Evolutionary conservation across 2,888 invertebrate genomes (phyloP).

Genomic region (Andrena marginata): DNA sequence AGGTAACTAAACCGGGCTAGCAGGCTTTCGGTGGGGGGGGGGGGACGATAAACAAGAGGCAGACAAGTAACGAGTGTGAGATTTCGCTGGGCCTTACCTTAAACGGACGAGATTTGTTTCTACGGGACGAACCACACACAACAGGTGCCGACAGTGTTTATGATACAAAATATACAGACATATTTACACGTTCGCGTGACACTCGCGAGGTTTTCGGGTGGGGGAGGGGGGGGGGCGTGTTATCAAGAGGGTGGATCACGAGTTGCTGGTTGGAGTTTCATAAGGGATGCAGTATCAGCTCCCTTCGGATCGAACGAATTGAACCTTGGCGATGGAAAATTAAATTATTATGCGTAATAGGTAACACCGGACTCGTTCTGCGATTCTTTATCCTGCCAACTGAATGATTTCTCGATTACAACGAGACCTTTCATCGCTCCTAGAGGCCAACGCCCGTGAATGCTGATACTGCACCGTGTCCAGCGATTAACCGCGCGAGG

Average conservation of each 20-base stretch:
- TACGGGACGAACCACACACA: slow-evolving; percentile 57
- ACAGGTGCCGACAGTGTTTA: slow-evolving; percentile 58
- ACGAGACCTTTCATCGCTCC: too few relatives aligned
- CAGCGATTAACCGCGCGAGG: not conserved
- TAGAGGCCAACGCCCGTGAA: not conserved
- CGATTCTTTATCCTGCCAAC: too few relatives aligned
- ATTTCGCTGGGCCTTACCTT: slow-evolving; percentile 51
- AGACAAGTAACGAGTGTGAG: slow-evolving; percentile 45
- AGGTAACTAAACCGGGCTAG: slow-evolving; percentile 33
- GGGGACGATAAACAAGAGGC: slow-evolving; percentile 18
- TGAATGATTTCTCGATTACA: too few relatives aligned
- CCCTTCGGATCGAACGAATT: not conserved
- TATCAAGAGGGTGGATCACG: not conserved
- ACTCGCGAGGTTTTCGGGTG: not conserved
- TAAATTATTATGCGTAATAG: too few relatives aligned
- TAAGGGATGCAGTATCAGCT: not conserved
- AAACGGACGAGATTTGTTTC: slow-evolving; percentile 59
- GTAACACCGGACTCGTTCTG: too few relatives aligned
- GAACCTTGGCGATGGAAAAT: too few relatives aligned
- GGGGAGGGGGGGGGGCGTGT: not conserved
- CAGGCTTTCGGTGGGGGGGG: slow-evolving; percentile 32
- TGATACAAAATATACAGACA: slow-evolving; percentile 65
- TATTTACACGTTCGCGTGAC: slow-evolving; percentile 41
- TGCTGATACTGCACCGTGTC: slow-evolving; percentile 11
- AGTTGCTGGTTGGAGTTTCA: not conserved